These are phyloP conservation scores for Notothenia coriiceps DNA, from an alignment of 2,113 vertebrate species.

Conservation along the genomic window DNA sequence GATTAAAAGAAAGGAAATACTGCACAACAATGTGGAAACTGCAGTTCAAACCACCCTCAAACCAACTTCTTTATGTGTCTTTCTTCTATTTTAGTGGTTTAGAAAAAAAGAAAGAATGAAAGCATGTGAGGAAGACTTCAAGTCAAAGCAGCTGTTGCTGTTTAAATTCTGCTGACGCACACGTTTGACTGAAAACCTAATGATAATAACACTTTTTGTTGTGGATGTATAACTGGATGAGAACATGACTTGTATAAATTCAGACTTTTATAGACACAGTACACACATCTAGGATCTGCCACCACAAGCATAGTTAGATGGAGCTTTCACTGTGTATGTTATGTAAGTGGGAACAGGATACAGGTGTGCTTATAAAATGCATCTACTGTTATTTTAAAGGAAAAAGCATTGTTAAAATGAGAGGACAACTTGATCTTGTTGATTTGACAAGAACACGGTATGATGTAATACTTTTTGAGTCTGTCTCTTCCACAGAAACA, in stretches of 20 bases:
- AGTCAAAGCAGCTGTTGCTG: too few species aligned
- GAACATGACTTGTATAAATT: not conserved
- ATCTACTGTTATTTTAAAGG: not conserved
- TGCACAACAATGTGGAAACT: not conserved
- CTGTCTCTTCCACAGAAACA: not conserved
- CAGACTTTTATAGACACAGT: not conserved
- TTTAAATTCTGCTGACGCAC: too few species aligned
- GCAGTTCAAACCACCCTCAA: not conserved
- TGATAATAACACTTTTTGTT: not conserved
- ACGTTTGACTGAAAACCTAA: not conserved
- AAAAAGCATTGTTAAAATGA: not conserved
- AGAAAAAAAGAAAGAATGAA: not conserved
- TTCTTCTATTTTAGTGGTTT: not conserved
- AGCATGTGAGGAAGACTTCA: not conserved
- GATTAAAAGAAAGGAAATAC: not conserved
- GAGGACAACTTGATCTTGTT: constrained; percentile 10
- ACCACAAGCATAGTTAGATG: constrained; percentile 4
- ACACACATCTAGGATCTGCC: constrained; percentile 1
- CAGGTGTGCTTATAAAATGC: not conserved
- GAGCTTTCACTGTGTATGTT: not conserved
- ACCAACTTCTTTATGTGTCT: not conserved
- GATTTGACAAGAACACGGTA: not conserved
- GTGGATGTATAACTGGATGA: not conserved
- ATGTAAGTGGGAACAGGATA: not conserved
- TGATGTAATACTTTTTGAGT: constrained; percentile 1